Evolutionary conservation across 1,140 invertebrate genomes (phyloP).

Genomic region (Subanguina moxae): DNA sequence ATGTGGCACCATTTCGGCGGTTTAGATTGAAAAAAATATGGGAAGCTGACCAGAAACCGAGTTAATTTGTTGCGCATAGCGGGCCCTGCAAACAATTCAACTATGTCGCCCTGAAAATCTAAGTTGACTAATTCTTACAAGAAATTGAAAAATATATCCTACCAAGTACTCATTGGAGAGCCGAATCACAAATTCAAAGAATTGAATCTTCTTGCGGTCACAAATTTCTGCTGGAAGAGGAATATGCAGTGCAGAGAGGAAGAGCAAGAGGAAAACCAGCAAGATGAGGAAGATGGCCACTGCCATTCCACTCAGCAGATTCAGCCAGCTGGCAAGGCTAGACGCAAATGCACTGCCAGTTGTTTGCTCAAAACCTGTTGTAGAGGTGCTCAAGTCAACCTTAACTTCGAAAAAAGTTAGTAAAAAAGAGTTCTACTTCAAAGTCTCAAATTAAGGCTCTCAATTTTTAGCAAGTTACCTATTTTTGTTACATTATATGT

Average conservation of each 20-base stretch:
- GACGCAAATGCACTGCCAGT: no score
- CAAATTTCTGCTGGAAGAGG: constrained; percentile 49
- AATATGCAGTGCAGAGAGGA: constrained; percentile 41
- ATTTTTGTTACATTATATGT: no score
- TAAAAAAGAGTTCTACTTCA: no score
- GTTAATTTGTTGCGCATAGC: constrained; percentile 44
- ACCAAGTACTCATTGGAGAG: constrained; percentile 54
- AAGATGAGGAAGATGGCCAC: constrained; percentile 36
- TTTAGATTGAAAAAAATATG: constrained; percentile 36
- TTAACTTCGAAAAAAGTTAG: no score
- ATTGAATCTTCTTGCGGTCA: constrained; percentile 47
- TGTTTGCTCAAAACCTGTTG: no score
- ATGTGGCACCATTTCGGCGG: constrained; percentile 46
- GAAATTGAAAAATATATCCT: background rate
- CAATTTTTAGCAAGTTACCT: no score
- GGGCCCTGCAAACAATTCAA: constrained; percentile 46
- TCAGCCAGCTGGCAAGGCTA: constrained; percentile 8
- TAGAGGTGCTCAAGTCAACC: no score
- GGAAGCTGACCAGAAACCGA: constrained; percentile 42
- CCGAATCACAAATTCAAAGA: constrained; percentile 51
- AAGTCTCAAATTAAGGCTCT: no score
- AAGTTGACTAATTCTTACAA: background rate
- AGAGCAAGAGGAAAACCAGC: constrained; percentile 33
- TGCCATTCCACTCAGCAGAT: constrained; percentile 33
- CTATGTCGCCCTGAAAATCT: constrained; percentile 39